Conservation (phyloP, 2,113 vertebrate species). For the Candoia aspera region DNA sequence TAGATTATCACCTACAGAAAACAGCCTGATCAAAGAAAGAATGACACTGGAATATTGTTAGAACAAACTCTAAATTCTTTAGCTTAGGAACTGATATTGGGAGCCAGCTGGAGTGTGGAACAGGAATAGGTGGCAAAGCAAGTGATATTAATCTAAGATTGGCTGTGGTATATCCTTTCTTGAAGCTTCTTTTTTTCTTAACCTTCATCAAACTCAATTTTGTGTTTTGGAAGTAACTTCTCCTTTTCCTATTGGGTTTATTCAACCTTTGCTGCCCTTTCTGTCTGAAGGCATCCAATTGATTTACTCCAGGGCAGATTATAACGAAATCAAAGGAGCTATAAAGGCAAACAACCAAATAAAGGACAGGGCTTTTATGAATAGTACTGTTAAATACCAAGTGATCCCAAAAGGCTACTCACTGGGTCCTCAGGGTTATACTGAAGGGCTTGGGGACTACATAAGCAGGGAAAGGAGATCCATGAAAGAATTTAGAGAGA, state of each 20-base stretch:
- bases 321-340: not conserved
- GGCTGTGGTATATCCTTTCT: not conserved
- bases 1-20: not conserved
- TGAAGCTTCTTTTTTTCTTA: not conserved
- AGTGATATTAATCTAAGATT: not conserved
- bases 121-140: not conserved
- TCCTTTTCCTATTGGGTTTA: not conserved
- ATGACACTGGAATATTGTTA: not conserved
- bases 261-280: not conserved
- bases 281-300: not conserved
- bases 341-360: not conserved
- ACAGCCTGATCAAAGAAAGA: not conserved
- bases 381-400: not conserved
- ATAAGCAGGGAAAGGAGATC: not conserved
- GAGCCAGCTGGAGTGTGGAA: not conserved
- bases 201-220: not conserved
- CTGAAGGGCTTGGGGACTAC: not conserved
- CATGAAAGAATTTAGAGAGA: not conserved
- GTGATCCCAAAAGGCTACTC: not conserved
- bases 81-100: not conserved
- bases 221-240: not conserved
- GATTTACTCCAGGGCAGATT: not conserved
- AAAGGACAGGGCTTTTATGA: not conserved
- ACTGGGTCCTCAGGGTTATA: not conserved
- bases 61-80: not conserved